Evolutionary conservation across 2,797 vertebrate genomes (phyloP).

Genomic region (Scleropages formosus): DNA sequence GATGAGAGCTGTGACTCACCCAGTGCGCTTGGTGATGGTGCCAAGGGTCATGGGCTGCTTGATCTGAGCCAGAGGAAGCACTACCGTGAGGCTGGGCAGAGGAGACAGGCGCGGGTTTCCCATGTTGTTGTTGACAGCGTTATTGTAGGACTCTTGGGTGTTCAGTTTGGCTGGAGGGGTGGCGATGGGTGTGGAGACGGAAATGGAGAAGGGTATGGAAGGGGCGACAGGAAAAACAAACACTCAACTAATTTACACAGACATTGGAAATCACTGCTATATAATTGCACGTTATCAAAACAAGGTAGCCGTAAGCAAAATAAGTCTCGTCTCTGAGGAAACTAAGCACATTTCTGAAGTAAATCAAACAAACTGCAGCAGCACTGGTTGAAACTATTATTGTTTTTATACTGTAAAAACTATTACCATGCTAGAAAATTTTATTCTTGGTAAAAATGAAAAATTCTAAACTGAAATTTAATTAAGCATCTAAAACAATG

Average conservation of each 20-base stretch:
- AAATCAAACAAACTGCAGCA: background rate
- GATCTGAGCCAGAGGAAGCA: slow-evolving; percentile 92
- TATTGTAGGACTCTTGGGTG: slow-evolving; percentile 93
- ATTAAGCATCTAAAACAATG: too few species aligned
- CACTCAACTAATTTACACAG: background rate
- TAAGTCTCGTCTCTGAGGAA: background rate
- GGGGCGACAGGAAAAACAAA: background rate
- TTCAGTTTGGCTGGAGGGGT: slow-evolving; percentile 80
- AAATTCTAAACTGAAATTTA: too few species aligned
- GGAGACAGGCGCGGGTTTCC: slow-evolving; percentile 90
- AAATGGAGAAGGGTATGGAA: background rate
- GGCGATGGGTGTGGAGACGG: background rate
- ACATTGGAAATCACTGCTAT: slow-evolving; percentile 1
- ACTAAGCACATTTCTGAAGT: background rate
- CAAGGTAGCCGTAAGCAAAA: background rate
- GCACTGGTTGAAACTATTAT: background rate
- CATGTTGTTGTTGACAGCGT: slow-evolving; percentile 94
- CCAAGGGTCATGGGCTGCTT: slow-evolving; percentile 96
- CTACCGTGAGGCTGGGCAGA: slow-evolving; percentile 84
- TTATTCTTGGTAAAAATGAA: background rate
- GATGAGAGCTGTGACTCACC: slow-evolving; percentile 68
- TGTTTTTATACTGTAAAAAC: background rate
- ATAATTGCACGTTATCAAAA: slow-evolving; percentile 12
- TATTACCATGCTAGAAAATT: background rate
- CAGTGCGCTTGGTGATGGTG: slow-evolving; percentile 93